A percentile compares a stretch with the other conserved stretches of the same genome.
Evolutionary conservation across 2,888 invertebrate genomes (phyloP).

Genomic region (Hirudinaria manillensis): DNA sequence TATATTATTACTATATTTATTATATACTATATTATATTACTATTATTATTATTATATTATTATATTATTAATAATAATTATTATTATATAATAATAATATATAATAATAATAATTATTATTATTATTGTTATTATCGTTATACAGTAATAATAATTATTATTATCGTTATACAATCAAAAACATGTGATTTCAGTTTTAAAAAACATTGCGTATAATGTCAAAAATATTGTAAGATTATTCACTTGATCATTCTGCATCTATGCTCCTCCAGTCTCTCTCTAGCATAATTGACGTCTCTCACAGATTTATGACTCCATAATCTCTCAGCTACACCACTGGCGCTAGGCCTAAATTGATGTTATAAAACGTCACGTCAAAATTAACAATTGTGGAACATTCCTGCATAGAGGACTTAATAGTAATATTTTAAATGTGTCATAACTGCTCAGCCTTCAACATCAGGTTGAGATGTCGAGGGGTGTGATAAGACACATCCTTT

Average conservation of each 20-base stretch:
- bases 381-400: no score
- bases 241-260: conserved; percentile 65
- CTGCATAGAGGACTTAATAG: no score
- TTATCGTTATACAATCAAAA: no score
- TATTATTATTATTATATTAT: no score
- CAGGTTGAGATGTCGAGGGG: neutral
- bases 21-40: no score
- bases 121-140: no score
- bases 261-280: conserved; percentile 64
- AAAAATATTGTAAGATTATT: neutral
- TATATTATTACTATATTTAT: no score
- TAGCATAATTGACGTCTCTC: conserved; percentile 56
- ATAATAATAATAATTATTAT: no score
- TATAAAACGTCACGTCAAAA: neutral
- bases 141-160: no score
- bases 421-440: neutral
- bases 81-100: no score
- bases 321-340: conserved; percentile 76
- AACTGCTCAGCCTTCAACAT: neutral
- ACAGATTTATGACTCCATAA: conserved; percentile 63
- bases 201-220: neutral
- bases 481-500: neutral
- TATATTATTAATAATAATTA: no score
- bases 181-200: no score
- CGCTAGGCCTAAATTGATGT: conserved; percentile 61